A percentile compares a stretch with the other conserved stretches of the same genome.
Conservation (phyloP, 2,113 vertebrate species). For the Chaetops frenatus region DNA sequence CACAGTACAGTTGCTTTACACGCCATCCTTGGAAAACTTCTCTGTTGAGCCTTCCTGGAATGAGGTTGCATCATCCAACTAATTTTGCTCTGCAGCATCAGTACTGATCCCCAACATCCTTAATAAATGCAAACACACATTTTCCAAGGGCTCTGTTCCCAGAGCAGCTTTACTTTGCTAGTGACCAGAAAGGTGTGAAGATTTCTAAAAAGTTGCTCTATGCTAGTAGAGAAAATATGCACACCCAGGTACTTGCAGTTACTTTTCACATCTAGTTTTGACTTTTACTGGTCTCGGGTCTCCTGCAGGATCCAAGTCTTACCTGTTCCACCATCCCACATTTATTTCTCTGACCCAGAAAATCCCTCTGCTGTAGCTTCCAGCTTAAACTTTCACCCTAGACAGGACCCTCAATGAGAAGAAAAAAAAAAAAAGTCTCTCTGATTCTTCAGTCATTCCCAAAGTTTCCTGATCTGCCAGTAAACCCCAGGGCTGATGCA, state of each 20-base stretch:
- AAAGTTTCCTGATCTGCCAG: background rate
- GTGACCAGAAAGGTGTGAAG: background rate
- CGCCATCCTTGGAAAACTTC: background rate
- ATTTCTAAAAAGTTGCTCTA: background rate
- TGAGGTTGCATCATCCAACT: background rate
- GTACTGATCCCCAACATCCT: background rate
- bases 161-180: background rate
- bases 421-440: background rate
- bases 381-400: background rate
- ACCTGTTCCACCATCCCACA: background rate
- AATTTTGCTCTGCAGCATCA: background rate
- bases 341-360: background rate
- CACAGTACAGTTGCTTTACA: background rate
- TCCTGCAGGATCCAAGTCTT: background rate
- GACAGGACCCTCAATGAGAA: background rate
- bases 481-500: background rate
- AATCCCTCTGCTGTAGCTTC: background rate
- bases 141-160: background rate
- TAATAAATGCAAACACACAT: background rate
- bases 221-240: background rate
- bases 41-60: background rate
- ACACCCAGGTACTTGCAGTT: background rate
- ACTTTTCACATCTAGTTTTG: background rate
- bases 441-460: background rate
- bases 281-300: background rate